phyloP scores from a whole-genome alignment of 2,113 vertebrate species.

The Smithornis capensis region DNA sequence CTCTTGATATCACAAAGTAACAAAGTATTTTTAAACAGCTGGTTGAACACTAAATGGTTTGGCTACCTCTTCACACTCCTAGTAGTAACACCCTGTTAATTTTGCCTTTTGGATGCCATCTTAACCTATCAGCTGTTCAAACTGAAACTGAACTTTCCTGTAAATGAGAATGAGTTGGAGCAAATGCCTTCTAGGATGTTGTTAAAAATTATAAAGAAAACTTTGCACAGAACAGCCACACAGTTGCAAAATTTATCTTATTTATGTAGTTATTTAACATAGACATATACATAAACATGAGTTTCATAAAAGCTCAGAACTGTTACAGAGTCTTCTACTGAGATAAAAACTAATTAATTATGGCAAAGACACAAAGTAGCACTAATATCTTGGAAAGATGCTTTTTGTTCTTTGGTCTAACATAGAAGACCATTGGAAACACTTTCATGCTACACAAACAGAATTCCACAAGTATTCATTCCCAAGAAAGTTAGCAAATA shows the following conservation, averaged over 20 bases:
- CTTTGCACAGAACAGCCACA: neutral
- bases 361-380: neutral
- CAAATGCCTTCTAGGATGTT: neutral
- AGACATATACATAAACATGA: neutral
- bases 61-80: neutral
- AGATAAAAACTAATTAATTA: neutral
- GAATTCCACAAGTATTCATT: neutral
- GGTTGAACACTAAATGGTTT: neutral
- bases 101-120: neutral
- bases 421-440: neutral
- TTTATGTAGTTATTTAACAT: neutral
- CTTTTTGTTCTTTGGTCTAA: neutral
- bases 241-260: neutral
- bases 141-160: neutral
- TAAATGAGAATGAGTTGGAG: neutral
- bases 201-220: neutral
- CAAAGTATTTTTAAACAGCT: neutral
- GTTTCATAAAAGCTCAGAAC: neutral
- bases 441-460: rapidly evolving
- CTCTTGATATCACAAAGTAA: neutral
- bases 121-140: neutral
- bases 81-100: neutral
- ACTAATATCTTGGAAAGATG: neutral
- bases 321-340: neutral
- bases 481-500: neutral